phyloP scores from a whole-genome alignment of 2,888 invertebrate species.

The Platynereis dumerilii region DNA sequence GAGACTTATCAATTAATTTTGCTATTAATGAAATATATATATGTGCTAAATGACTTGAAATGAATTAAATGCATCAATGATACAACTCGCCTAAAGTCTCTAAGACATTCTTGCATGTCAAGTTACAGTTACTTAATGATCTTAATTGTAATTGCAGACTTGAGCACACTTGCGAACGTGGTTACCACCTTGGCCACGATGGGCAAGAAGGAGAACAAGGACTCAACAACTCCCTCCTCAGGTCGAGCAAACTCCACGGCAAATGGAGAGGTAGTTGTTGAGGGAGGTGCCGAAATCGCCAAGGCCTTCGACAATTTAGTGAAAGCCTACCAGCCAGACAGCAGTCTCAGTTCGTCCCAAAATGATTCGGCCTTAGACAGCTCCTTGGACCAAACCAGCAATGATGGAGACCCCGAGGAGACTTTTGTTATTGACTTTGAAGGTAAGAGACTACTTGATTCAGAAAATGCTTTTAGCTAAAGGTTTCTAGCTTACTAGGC shows the following conservation, averaged over 20 bases:
- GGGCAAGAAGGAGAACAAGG: conserved; percentile 50
- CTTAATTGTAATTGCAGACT: conserved; percentile 55
- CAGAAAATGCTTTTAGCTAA: too few species aligned
- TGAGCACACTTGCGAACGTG: conserved; percentile 66
- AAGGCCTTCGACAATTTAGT: conserved; percentile 79
- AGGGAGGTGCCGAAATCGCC: conserved; percentile 65
- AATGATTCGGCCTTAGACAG: too few species aligned
- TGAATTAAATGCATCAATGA: too few species aligned
- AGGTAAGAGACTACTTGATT: too few species aligned
- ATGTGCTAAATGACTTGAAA: too few species aligned
- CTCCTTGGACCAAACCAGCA: too few species aligned
- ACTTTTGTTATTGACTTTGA: conserved; percentile 15
- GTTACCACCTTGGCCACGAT: conserved; percentile 66
- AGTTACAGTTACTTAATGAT: too few species aligned
- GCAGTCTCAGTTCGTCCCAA: not conserved
- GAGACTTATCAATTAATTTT: too few species aligned
- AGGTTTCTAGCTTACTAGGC: too few species aligned
- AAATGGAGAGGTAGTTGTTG: conserved; percentile 25
- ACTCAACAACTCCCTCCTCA: not conserved
- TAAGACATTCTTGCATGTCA: too few species aligned
- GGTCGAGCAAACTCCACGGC: conserved; percentile 1
- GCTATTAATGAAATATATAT: too few species aligned
- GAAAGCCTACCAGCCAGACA: conserved; percentile 61
- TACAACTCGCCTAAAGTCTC: too few species aligned
- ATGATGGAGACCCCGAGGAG: conserved; percentile 2